Evolutionary conservation across 2,797 vertebrate genomes (phyloP).

Genomic region (Clarias fuscus): DNA sequence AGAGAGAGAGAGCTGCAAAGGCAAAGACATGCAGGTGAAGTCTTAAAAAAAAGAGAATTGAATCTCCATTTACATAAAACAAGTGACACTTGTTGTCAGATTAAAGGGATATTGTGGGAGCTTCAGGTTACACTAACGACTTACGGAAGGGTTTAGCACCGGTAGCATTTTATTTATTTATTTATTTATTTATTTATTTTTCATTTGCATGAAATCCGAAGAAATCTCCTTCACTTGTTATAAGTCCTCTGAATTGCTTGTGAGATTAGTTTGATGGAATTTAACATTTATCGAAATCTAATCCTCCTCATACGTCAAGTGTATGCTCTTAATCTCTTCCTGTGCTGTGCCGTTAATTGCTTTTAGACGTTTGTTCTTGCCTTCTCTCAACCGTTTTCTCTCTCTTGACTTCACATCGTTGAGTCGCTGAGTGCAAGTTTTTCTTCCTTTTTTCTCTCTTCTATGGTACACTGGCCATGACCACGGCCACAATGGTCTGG

Average conservation of each 20-base stretch:
- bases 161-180: background rate
- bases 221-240: background rate
- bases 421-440: background rate
- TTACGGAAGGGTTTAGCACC: background rate
- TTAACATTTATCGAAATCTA: slow-evolving; percentile 4
- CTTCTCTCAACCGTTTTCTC: background rate
- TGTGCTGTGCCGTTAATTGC: background rate
- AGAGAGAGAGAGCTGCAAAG: background rate
- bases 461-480: background rate
- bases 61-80: slow-evolving; percentile 10
- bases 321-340: slow-evolving; percentile 32
- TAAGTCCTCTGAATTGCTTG: slow-evolving; percentile 15
- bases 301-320: slow-evolving; percentile 30
- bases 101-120: background rate
- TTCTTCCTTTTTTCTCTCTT: background rate
- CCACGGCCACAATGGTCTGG: background rate
- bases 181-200: background rate
- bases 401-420: background rate
- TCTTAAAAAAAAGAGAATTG: background rate
- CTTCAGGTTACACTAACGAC: background rate
- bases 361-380: background rate
- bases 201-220: slow-evolving; percentile 4
- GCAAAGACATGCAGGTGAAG: background rate
- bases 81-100: background rate
- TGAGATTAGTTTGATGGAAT: slow-evolving; percentile 41